Evolutionary conservation across 2,113 vertebrate genomes (phyloP).

Genomic region (Nipponia nippon): DNA sequence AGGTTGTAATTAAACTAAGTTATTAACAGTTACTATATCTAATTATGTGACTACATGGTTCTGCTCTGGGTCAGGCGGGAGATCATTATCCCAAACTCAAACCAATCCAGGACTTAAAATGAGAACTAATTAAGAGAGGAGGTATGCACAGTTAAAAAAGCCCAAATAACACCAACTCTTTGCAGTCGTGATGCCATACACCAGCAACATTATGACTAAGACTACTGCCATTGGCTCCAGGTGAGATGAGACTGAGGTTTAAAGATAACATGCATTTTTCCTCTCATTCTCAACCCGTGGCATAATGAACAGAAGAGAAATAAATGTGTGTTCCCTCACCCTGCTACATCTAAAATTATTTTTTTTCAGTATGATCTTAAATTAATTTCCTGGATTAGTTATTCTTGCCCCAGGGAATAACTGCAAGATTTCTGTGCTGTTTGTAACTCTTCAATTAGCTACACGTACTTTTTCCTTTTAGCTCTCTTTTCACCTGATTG

Average conservation of each 20-base stretch:
- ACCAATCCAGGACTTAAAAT: background rate
- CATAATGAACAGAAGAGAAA: background rate
- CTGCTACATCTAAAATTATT: background rate
- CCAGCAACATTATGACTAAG: background rate
- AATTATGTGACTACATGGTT: conserved; percentile 14
- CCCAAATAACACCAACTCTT: background rate
- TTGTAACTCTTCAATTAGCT: background rate
- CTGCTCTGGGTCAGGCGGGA: background rate
- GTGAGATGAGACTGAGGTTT: background rate
- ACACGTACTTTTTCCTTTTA: background rate
- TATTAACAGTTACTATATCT: conserved; percentile 46
- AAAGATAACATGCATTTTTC: background rate
- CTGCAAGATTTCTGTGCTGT: background rate
- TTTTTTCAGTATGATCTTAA: background rate
- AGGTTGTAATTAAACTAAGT: conserved; percentile 38
- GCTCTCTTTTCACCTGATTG: background rate
- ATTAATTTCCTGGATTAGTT: background rate
- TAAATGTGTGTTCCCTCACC: background rate
- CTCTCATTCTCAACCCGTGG: background rate
- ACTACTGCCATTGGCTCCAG: background rate
- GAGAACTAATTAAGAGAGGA: background rate
- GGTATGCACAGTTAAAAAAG: background rate
- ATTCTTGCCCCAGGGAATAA: background rate
- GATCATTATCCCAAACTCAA: conserved; percentile 6
- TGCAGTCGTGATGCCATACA: background rate